Base-by-base conservation (phyloP, 2,888 invertebrate genomes). In the Julus scandinavius region DNA sequence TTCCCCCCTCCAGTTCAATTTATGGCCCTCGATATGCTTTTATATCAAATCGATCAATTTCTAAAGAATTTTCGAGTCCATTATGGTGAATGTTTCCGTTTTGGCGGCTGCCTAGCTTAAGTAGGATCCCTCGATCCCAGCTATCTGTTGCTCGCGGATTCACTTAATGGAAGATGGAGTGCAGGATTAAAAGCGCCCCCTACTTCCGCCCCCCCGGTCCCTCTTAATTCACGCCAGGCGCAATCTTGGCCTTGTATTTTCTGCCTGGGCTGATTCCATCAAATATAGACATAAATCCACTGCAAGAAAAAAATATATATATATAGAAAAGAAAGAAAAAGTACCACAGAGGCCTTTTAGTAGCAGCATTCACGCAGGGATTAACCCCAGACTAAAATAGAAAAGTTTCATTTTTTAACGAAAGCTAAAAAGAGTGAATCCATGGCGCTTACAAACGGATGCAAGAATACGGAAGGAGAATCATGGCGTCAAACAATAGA, bases 31-130 rank as follows among this genome's bases (percentile, higher is more conserved):
- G 58, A 58, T 58, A 58, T 58, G 58, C 58, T 58, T 58, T 58
- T 58, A 58, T 58, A 58, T 58, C 58, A 58, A 58, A 58, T 58
- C 58, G 58, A 58, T 58, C 58, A 58, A 58, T 58, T 58, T 58
- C 58, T 58, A 58, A 58, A 58, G 58, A 58, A 58, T 58, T 58
- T 58, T 58, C 58, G 58, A 58, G 58, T 58, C 58, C 58, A 58
- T 58, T 58, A 58, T 58, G 58, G 58, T 58, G 58, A 58, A 58
- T 17, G 58, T 58, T 58, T 58, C 58, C 58, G 58, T 58, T 58
- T 58, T 58, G 58, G 58, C 58, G 58, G 58, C 58, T 58, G 58
- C 58, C 58, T 58, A 58, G 58, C 58, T 58, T 58, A 58, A 58
- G 58, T 58, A 11, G 58, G 58, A 58, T 58, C 58, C 58, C 17